These are phyloP conservation scores for Luffia ferchaultella DNA, from an alignment of 2,888 invertebrate genomes.

Conservation along the genomic window DNA sequence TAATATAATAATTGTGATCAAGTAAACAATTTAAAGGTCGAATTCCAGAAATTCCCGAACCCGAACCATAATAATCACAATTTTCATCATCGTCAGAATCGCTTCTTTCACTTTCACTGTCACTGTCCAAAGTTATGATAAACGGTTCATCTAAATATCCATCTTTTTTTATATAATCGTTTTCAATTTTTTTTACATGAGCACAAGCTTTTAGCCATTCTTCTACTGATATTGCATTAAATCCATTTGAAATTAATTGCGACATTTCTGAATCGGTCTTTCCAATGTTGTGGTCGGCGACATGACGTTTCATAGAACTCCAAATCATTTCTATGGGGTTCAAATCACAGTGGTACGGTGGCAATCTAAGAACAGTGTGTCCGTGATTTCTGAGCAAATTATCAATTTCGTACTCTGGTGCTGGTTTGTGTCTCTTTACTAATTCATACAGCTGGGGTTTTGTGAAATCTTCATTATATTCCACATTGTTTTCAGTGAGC, in stretches of 20 bases:
- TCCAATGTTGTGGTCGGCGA: slow-evolving; percentile 16
- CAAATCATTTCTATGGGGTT: slow-evolving; percentile 16
- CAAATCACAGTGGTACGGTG: slow-evolving; percentile 13
- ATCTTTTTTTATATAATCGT: slow-evolving; percentile 9
- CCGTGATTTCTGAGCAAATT: slow-evolving; percentile 7
- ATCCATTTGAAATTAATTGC: slow-evolving; percentile 11
- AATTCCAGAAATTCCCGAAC: no score
- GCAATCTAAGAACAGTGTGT: slow-evolving; percentile 12
- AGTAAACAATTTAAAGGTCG: no score
- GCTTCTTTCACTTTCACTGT: no score
- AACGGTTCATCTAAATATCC: no score
- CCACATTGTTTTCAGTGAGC: slow-evolving; percentile 3
- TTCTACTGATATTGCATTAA: slow-evolving; percentile 4
- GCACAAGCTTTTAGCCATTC: slow-evolving; percentile 1
- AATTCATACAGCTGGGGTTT: slow-evolving; percentile 9
- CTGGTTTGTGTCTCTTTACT: slow-evolving; percentile 17
- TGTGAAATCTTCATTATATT: neutral
- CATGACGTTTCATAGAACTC: slow-evolving; percentile 14
- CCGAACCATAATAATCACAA: no score
- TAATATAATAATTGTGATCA: no score
- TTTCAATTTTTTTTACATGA: slow-evolving; percentile 4
- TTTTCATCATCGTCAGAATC: no score
- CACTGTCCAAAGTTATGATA: no score
- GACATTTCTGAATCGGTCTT: slow-evolving; percentile 8
- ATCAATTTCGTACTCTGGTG: slow-evolving; percentile 12